A percentile compares a stretch with the other conserved stretches of the same genome.
These are phyloP conservation scores for Cheilosia soror DNA, from an alignment of 2,888 invertebrate genomes.

Conservation along the genomic window DNA sequence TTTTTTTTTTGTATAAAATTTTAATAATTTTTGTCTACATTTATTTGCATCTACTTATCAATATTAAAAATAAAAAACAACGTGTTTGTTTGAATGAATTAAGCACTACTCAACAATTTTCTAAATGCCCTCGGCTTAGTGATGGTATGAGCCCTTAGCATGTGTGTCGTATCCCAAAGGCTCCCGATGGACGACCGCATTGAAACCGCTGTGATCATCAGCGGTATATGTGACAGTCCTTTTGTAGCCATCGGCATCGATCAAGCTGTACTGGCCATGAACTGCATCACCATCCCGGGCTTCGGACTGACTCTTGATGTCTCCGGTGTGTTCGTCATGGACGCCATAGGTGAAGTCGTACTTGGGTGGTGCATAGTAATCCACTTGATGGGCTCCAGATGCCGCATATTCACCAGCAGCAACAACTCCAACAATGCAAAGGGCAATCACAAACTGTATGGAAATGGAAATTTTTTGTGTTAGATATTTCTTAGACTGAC, in stretches of 20 bases:
- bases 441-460: constrained; percentile 55
- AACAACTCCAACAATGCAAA: constrained; percentile 54
- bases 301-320: constrained; percentile 84
- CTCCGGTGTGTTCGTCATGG: constrained; percentile 84
- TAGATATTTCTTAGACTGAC: not conserved
- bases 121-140: constrained; percentile 29
- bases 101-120: constrained; percentile 20
- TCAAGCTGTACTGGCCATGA: constrained; percentile 84
- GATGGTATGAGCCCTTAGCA: constrained; percentile 50
- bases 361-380: constrained; percentile 78
- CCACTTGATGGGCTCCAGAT: constrained; percentile 57
- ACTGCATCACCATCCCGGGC: constrained; percentile 84
- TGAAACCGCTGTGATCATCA: constrained; percentile 84
- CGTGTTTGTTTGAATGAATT: constrained; percentile 1
- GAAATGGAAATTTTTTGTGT: not conserved
- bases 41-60: constrained; percentile 50
- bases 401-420: constrained; percentile 64
- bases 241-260: constrained; percentile 85
- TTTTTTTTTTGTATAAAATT: constrained; percentile 13
- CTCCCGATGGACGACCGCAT: constrained; percentile 85
- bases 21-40: constrained; percentile 14
- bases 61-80: constrained; percentile 27
- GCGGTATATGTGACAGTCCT: constrained; percentile 85
- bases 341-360: constrained; percentile 84
- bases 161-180: constrained; percentile 77